These are phyloP conservation scores for Drosophila gaucha DNA, from an alignment of 2,888 invertebrate species.

Conservation along the genomic window DNA sequence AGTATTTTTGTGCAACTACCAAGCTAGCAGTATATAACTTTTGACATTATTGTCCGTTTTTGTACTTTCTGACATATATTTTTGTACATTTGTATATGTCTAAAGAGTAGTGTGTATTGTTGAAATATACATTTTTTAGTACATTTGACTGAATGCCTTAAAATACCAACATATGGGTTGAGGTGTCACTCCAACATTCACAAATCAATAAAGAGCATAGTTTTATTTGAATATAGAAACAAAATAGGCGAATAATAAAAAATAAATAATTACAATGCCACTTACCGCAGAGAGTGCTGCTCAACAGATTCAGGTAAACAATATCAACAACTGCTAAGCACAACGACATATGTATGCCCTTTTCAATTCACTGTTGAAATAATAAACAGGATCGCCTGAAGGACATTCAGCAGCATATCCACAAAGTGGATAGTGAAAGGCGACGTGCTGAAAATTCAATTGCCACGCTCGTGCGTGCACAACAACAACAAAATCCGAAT, in stretches of 20 bases:
- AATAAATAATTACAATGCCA: slow-evolving; percentile 86
- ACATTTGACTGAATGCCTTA: background rate
- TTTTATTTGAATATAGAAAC: background rate
- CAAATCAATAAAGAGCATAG: background rate
- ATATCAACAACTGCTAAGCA: no score
- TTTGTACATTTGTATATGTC: no score
- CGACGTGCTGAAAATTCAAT: slow-evolving; percentile 92
- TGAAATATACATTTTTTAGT: background rate
- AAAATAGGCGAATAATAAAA: slow-evolving; percentile 1
- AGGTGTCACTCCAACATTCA: slow-evolving; percentile 11
- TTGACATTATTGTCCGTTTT: no score
- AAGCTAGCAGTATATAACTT: background rate
- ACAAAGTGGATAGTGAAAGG: slow-evolving; percentile 93
- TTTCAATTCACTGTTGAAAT: no score
- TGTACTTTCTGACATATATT: no score
- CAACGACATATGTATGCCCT: no score
- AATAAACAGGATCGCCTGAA: slow-evolving; percentile 90
- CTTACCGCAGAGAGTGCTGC: slow-evolving; percentile 92
- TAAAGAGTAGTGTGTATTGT: no score
- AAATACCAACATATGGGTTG: background rate
- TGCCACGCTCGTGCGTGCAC: slow-evolving; percentile 91
- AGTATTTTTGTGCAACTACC: no score
- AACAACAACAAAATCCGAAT: slow-evolving; percentile 87
- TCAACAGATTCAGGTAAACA: slow-evolving; percentile 87
- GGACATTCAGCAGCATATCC: slow-evolving; percentile 90